Base-by-base conservation (phyloP, 2,797 vertebrate species). In the Spinus pinus region DNA sequence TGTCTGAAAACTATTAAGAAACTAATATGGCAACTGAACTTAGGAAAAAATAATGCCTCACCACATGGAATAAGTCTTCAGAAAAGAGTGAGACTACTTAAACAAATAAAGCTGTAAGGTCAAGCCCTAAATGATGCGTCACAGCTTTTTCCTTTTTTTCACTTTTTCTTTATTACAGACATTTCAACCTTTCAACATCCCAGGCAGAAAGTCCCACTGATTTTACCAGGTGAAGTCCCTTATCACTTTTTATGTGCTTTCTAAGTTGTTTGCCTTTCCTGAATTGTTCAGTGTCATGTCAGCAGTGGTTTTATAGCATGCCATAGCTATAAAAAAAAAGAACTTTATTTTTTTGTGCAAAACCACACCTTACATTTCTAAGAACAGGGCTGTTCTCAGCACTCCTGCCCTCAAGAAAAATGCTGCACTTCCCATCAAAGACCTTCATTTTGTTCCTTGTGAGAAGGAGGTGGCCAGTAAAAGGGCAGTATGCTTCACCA, bases 281-380 rank as follows among this genome's bases (percentile, higher is more conserved):
- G 57, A 78, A 35, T 33, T 50, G 28, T 57, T 88, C 30, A 1
- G 1, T 74, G 74, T 82, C 56, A 39, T 1, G 2, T 84, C 61
- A 93, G 50, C 61, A 54, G 18, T 33, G 30, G 14, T 67, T 54
- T 54, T 54, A 71, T 42, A 21, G 51, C 39, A 33, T 17, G 39
- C 77, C 53, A 69, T 17, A 89, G 19, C 42, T 85, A 57, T 57
- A 69, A 90, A 86, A 87, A 87, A 0, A 4, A 94, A 75, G 44
- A 22, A 58, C 3, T 41, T 51, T 27, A 10, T 13, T 27, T 23
- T 33, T 30, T 28, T 14, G 15, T 51, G 15, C 33, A 37, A 66
- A 88, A 69, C 74, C 71, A 46, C 83, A 92, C 81, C 88, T 95
- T 77, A 41, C 25, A 1, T 77, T 94, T 92, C 86, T 86, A 94